phyloP scores from a whole-genome alignment of 1,140 invertebrate species.

The Leptinotarsa lineolata region DNA sequence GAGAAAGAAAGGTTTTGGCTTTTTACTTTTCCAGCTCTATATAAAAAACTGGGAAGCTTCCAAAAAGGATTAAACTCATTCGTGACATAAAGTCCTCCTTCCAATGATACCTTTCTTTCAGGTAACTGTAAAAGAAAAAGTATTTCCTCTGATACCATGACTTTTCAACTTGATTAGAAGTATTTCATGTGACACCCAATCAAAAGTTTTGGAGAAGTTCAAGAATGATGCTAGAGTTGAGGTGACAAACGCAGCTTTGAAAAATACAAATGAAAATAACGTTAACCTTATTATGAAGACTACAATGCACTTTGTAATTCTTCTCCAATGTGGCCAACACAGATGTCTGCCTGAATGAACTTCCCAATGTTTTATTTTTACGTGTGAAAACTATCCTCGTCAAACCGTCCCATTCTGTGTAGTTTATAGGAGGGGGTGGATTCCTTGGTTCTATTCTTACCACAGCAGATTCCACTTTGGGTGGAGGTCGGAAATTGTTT shows the following conservation, averaged over 20 bases:
- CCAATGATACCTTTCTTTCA: too few species aligned
- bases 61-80: too few species aligned
- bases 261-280: background rate
- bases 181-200: too few species aligned
- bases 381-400: slow-evolving; percentile 92
- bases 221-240: too few species aligned
- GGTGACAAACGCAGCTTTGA: background rate
- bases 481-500: slow-evolving; percentile 98
- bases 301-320: slow-evolving; percentile 90
- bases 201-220: too few species aligned
- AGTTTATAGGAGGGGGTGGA: slow-evolving; percentile 95
- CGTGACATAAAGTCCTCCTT: too few species aligned
- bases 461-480: slow-evolving; percentile 98
- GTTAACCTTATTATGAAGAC: slow-evolving; percentile 82
- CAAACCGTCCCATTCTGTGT: slow-evolving; percentile 97
- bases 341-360: slow-evolving; percentile 78
- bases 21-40: too few species aligned
- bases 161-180: too few species aligned
- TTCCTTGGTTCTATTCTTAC: slow-evolving; percentile 96
- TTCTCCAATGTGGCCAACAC: slow-evolving; percentile 85
- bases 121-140: too few species aligned
- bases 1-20: too few species aligned
- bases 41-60: too few species aligned
- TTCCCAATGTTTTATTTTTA: slow-evolving; percentile 87
- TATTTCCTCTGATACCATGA: too few species aligned